These are phyloP conservation scores for Rafetus swinhoei DNA, from an alignment of 2,113 vertebrate genomes.

Conservation along the genomic window DNA sequence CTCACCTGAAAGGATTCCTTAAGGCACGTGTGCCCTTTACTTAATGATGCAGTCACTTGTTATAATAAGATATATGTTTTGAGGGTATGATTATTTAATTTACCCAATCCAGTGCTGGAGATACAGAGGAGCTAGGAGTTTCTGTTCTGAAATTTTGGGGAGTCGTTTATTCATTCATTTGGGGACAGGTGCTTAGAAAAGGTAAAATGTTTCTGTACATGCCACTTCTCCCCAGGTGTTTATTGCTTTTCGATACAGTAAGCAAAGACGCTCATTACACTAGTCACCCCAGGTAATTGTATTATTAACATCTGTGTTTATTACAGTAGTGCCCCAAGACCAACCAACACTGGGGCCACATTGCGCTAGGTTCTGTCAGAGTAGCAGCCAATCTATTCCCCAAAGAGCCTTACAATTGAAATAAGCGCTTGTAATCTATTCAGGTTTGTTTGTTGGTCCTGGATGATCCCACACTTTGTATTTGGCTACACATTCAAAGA, in stretches of 20 bases:
- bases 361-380: background rate
- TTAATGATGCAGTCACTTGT: background rate
- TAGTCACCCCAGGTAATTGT: background rate
- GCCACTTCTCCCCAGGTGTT: conserved; percentile 14
- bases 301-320: background rate
- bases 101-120: background rate
- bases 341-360: background rate
- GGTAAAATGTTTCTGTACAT: conserved; percentile 9
- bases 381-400: background rate
- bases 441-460: background rate
- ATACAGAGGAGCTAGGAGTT: accelerated
- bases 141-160: background rate
- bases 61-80: conserved; percentile 34
- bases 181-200: background rate
- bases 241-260: conserved; percentile 18
- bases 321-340: background rate
- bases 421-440: background rate
- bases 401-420: background rate
- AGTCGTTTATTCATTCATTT: accelerated
- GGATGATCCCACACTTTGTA: background rate
- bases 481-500: background rate
- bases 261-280: background rate
- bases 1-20: conserved; percentile 13
- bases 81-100: conserved; percentile 15
- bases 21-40: conserved; percentile 15